phyloP scores from a whole-genome alignment of 2,797 vertebrate species.

The Neosalanx taihuensis region DNA sequence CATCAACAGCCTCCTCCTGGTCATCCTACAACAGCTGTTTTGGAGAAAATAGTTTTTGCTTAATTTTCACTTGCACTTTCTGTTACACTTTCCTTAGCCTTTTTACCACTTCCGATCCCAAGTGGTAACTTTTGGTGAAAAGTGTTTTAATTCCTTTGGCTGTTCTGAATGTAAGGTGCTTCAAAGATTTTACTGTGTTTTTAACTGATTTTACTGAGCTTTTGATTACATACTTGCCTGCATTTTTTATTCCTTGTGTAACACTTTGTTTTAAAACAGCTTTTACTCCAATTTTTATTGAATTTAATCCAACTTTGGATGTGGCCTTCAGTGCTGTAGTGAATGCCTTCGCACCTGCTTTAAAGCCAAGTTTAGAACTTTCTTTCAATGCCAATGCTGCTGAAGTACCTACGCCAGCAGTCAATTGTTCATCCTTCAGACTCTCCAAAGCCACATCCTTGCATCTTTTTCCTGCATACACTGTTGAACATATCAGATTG shows the following conservation, averaged over 20 bases:
- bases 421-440: slow-evolving; percentile 13
- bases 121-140: slow-evolving; percentile 2
- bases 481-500: slow-evolving; percentile 14
- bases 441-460: slow-evolving; percentile 5
- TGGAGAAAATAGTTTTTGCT: too few species aligned
- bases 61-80: too few species aligned
- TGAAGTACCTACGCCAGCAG: background rate
- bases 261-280: slow-evolving; percentile 1
- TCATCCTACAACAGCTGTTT: too few species aligned
- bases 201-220: background rate
- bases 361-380: slow-evolving; percentile 11
- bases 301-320: background rate
- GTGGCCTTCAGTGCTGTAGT: slow-evolving; percentile 1
- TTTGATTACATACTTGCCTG: too few species aligned
- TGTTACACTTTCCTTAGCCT: background rate
- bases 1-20: too few species aligned
- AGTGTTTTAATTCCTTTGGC: slow-evolving; percentile 11
- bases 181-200: slow-evolving; percentile 9
- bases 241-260: background rate
- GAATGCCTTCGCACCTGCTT: slow-evolving; percentile 7
- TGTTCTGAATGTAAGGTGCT: slow-evolving; percentile 9
- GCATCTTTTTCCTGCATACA: slow-evolving; percentile 27
- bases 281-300: background rate
- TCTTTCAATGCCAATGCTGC: slow-evolving; percentile 5
- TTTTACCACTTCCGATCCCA: slow-evolving; percentile 2